Evolutionary conservation across 2,113 vertebrate species (phyloP).

Genomic region (Genyomyrus donnyi): DNA sequence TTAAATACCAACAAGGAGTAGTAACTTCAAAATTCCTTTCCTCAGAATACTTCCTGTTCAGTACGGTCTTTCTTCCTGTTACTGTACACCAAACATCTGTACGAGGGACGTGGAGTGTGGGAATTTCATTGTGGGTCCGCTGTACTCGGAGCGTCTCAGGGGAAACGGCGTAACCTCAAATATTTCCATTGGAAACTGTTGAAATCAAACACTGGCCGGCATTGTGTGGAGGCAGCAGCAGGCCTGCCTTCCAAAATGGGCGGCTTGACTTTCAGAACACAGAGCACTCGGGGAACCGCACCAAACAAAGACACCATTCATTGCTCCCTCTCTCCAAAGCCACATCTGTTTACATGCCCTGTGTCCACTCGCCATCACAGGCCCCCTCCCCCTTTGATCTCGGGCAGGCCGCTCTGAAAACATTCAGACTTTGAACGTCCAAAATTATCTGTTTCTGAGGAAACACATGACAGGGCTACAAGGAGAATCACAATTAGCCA

Average conservation of each 20-base stretch:
- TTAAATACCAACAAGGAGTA: background rate
- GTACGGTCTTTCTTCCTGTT: constrained; percentile 13
- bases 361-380: constrained; percentile 44
- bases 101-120: constrained; percentile 31
- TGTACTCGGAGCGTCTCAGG: constrained; percentile 39
- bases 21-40: background rate
- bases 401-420: constrained; percentile 28
- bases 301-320: constrained; percentile 60
- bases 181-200: constrained; percentile 57
- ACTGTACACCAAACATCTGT: constrained; percentile 39
- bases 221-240: constrained; percentile 50
- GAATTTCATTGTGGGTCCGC: constrained; percentile 49
- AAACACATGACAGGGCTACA: constrained; percentile 36
- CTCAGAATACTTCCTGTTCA: background rate
- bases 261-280: constrained; percentile 32
- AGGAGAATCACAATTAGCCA: constrained; percentile 33
- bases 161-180: constrained; percentile 38
- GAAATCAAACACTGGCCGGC: constrained; percentile 44
- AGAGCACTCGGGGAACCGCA: constrained; percentile 26
- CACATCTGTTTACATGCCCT: constrained; percentile 69
- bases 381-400: constrained; percentile 46
- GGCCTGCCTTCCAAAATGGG: constrained; percentile 42
- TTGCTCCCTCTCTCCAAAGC: constrained; percentile 42
- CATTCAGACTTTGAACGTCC: constrained; percentile 27
- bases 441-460: constrained; percentile 46